Base-by-base conservation (phyloP, 2,797 vertebrate species). In the Fundulus diaphanus region DNA sequence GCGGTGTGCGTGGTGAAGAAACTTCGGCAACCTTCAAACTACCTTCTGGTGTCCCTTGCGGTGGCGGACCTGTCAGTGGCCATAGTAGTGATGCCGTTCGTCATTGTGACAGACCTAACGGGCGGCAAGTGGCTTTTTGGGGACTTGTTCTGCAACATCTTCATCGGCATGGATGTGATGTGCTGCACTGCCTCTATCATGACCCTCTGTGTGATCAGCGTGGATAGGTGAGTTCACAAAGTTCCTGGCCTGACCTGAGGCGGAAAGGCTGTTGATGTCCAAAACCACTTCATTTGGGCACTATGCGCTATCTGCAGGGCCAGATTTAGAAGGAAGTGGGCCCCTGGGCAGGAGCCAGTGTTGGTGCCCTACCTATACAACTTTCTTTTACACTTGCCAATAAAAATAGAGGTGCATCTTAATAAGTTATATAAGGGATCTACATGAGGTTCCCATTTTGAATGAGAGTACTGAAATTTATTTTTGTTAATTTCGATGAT, bases 131-230 rank as follows among this genome's bases (percentile, higher is more conserved):
- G 96, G 96, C 95, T 96, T 12, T 96, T 96, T 86, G 96, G 96
- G 68, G 94, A 95, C 68, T 90, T 95, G 46, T 96, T 96, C 90
- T 96, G 96, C 87, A 96, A 96, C 91, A 95, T 96, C 80, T 96
- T 96, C 87, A 96, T 96, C 81, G 94, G 89, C 54, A 96, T 96
- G 96, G 96, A 96, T 93, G 96, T 96, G 77, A 96, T 96, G 95
- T 96, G 95, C 89, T 96, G 96, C 91, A 96, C 96, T 5, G 96
- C 96, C 66, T 96, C 95, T 35, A 96, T 96, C 83, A 95, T 96
- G 96, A 96, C 95, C 70, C 90, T 96, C 81, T 96, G 96, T 67
- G 95, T 96, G 79, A 96, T 96, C 93, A 96, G 95, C 89, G 95
- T 96, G 70, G 96, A 96, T 78, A 94, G 96, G 96, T 96, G 73